Evolutionary conservation across 2,113 vertebrate genomes (phyloP).

Genomic region (Peucedramus taeniatus): DNA sequence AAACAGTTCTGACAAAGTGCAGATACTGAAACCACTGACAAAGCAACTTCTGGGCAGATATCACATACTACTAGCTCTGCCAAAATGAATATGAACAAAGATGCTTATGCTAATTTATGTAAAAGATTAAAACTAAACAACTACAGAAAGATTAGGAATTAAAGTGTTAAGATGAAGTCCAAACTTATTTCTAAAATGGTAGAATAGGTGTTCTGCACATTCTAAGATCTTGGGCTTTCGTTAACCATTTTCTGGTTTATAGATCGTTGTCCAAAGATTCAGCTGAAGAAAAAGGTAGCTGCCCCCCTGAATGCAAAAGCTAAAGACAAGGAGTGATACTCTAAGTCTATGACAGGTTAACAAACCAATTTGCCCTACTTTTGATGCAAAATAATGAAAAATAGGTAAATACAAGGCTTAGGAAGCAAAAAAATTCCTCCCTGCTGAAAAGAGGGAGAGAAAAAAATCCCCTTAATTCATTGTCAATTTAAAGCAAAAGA

Average conservation of each 20-base stretch:
- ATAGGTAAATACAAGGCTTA: background rate
- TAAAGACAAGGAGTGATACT: background rate
- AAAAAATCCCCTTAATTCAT: background rate
- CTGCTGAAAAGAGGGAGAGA: background rate
- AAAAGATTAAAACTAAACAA: background rate
- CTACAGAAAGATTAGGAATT: background rate
- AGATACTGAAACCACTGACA: conserved; percentile 2
- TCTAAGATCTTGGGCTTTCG: background rate
- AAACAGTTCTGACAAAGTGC: background rate
- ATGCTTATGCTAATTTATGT: background rate
- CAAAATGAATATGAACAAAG: background rate
- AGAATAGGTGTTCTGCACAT: background rate
- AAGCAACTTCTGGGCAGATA: conserved; percentile 26
- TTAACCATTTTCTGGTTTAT: background rate
- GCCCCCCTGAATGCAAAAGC: background rate
- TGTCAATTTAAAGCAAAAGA: background rate
- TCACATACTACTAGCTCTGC: background rate
- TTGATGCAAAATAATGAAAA: background rate
- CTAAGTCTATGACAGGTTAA: background rate
- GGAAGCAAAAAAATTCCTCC: background rate
- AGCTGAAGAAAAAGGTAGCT: background rate
- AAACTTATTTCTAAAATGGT: background rate
- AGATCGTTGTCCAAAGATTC: background rate
- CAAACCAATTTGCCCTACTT: background rate
- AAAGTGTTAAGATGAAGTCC: background rate